A percentile compares a stretch with the other conserved stretches of the same genome.
phyloP scores from a whole-genome alignment of 2,113 vertebrate species.

The Rhinogobius similis region DNA sequence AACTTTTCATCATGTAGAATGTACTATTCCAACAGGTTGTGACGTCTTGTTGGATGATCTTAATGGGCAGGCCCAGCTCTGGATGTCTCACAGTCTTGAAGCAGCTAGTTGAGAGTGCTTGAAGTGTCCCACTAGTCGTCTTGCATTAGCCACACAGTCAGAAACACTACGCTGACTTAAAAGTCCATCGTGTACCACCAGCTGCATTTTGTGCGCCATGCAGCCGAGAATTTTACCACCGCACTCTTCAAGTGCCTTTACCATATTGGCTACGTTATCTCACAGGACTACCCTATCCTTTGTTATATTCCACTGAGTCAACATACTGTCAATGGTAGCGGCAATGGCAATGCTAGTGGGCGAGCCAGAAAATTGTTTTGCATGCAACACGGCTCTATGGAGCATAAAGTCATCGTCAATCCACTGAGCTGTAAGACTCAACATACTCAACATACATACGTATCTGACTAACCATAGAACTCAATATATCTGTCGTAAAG shows the following conservation, averaged over 20 bases:
- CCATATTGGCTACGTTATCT: background rate
- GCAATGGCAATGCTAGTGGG: background rate
- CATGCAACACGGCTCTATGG: background rate
- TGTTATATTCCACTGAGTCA: background rate
- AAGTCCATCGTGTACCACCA: background rate
- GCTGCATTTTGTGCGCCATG: background rate
- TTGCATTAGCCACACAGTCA: background rate
- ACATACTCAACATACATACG: too few species aligned
- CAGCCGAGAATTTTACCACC: background rate
- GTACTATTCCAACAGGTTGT: background rate
- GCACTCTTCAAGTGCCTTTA: background rate
- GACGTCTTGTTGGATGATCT: background rate
- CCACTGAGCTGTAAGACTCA: conserved; percentile 2
- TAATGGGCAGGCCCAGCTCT: background rate
- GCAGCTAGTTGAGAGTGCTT: background rate
- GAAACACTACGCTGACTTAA: background rate
- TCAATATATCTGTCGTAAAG: background rate
- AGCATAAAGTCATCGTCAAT: background rate
- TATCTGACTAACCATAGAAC: background rate
- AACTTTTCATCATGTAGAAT: background rate
- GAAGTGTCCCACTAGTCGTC: background rate
- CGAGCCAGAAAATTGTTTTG: background rate
- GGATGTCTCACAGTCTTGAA: background rate
- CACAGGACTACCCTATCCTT: background rate
- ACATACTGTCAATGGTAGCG: background rate